Percentiles rank a stretch among this genome's conserved stretches.
Evolutionary conservation across 2,888 invertebrate species (phyloP).

Genomic region (Ennomos fuscantarius): DNA sequence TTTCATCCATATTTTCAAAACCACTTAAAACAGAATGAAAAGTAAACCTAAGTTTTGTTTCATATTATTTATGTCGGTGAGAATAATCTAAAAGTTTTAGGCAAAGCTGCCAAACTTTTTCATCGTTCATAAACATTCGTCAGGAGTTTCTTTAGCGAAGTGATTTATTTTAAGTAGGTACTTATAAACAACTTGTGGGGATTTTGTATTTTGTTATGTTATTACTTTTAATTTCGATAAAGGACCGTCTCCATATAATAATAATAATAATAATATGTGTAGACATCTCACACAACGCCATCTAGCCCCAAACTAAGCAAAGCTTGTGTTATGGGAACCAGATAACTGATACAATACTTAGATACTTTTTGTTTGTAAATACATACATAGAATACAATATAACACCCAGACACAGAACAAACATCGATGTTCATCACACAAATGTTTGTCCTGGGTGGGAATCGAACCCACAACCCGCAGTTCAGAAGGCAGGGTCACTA

Average conservation of each 20-base stretch:
- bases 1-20: constrained; percentile 7
- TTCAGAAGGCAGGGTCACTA: no score
- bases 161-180: constrained; percentile 21
- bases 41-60: constrained; percentile 12
- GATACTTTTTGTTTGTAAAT: no score
- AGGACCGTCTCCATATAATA: neutral
- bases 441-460: no score
- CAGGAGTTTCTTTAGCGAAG: constrained; percentile 9
- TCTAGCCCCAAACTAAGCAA: no score
- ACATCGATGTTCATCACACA: no score
- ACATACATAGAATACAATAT: no score
- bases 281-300: no score
- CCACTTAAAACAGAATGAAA: constrained; percentile 25
- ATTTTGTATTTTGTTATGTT: neutral
- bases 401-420: no score
- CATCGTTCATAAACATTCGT: constrained; percentile 24
- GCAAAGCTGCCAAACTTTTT: constrained; percentile 23
- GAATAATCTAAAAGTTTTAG: constrained; percentile 25
- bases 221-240: neutral
- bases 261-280: no score
- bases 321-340: no score
- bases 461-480: no score
- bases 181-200: neutral
- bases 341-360: no score
- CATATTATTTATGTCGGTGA: constrained; percentile 17